Evolutionary conservation across 1,140 invertebrate species (phyloP).

Genomic region (Cepaea nemoralis): DNA sequence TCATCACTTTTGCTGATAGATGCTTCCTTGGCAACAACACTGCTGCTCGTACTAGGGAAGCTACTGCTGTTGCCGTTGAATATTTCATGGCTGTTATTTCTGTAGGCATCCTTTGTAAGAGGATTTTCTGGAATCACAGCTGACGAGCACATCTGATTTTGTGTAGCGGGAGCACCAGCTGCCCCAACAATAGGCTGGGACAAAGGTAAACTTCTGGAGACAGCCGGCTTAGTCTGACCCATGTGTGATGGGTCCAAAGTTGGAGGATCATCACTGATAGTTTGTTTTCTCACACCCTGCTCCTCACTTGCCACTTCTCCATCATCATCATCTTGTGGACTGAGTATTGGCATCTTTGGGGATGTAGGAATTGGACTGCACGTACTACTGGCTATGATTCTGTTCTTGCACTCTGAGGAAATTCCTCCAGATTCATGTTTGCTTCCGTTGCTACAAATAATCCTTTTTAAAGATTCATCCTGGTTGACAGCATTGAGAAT

Average conservation of each 20-base stretch:
- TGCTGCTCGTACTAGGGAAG: background rate
- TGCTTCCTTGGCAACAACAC: background rate
- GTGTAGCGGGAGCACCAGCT: background rate
- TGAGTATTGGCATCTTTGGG: constrained; percentile 64
- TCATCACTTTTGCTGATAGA: background rate
- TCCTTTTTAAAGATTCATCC: constrained; percentile 58
- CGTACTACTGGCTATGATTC: constrained; percentile 28
- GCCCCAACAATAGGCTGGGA: background rate
- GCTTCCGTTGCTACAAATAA: constrained; percentile 35
- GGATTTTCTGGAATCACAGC: background rate
- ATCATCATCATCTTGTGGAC: constrained; percentile 58
- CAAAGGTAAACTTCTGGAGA: background rate
- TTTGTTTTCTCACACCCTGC: constrained; percentile 39
- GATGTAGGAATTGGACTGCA: constrained; percentile 54
- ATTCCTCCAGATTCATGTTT: constrained; percentile 33
- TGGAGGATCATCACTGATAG: constrained; percentile 56
- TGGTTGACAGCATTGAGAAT: constrained; percentile 61
- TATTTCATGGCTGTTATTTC: constrained; percentile 21
- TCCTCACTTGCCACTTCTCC: constrained; percentile 19
- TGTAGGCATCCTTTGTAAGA: background rate
- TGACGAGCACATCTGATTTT: background rate
- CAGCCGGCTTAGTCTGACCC: constrained; percentile 18
- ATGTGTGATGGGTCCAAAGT: constrained; percentile 47
- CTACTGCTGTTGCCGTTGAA: constrained; percentile 13
- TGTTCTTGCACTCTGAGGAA: constrained; percentile 26